Evolutionary conservation across 2,888 invertebrate species (phyloP), one percentile per base, ranked within the genome.

Genomic region (Torymus aiolomorphi): DNA sequence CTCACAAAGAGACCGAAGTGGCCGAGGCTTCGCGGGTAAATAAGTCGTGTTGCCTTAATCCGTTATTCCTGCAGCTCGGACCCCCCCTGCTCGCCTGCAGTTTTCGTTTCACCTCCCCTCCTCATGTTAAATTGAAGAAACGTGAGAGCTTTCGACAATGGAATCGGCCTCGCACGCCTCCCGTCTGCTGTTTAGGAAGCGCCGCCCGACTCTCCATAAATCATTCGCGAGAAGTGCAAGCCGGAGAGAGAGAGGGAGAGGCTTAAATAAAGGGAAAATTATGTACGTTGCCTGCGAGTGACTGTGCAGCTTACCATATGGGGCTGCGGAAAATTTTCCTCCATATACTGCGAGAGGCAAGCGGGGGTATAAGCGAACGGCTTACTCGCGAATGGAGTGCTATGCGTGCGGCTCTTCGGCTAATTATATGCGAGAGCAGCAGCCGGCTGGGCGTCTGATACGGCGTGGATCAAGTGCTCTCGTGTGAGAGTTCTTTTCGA

Each of bases 231-330:
- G 70, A 78, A 51, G 66, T n/a, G 20, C 31, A 54, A 69, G 57
- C 11, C 16, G n/a, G 24, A 2, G 20, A 75, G 52, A 14, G 74
- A 14, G 74, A 67, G 56, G 62, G 31, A 42, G 18, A 54, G 42
- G 61, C 54, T 83, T 84, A 83, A 84, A 85, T 85, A 83, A 83
- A 84, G 83, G 82, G 84, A 83, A 85, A 85, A 84, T 86, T 86
- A 85, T 84, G 83, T 82, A 76, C 75, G 74, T 51, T 76, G 81
- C 71, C 83, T 82, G 82, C 82, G 67, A 82, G 76, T 80, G 82
- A 82, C 80, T 83, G 2, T 12, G 51, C 13, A 51, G n/a, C 51
- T 8, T 31, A 31, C 31, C 31, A 31, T 31, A 31, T 31, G 31
- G 31, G 31, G 31, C 8, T 31, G 31, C 31, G 8, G 31, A 31